Percentiles rank a stretch among this genome's conserved stretches.
Evolutionary conservation across 2,797 vertebrate species (phyloP).

Genomic region (Threskiornis aethiopicus): DNA sequence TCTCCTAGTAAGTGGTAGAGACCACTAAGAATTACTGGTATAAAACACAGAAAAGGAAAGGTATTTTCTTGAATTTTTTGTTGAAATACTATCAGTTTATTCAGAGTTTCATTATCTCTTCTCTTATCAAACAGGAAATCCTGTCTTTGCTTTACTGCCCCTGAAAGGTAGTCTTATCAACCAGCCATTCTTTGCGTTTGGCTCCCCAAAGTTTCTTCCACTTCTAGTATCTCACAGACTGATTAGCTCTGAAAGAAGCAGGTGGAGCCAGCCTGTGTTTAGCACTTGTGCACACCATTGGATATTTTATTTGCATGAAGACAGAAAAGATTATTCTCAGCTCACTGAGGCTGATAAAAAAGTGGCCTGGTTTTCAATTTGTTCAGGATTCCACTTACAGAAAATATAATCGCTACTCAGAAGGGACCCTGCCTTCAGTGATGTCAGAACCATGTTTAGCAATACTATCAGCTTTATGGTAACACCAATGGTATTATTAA

Average conservation of each 20-base stretch:
- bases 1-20: neutral
- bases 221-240: neutral
- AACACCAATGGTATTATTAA: neutral
- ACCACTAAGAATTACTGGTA: neutral
- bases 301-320: neutral
- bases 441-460: neutral
- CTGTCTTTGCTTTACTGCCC: slow-evolving; percentile 9
- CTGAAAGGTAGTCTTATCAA: slow-evolving; percentile 8
- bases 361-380: neutral
- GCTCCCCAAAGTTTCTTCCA: slow-evolving; percentile 17
- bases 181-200: neutral
- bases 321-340: neutral
- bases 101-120: neutral
- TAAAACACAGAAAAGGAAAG: neutral
- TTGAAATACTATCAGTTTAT: neutral
- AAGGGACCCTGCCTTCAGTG: neutral
- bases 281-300: neutral
- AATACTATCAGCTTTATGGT: neutral
- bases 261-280: neutral
- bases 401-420: neutral
- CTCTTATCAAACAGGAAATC: slow-evolving; percentile 29
- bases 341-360: neutral
- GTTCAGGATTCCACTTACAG: neutral
- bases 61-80: neutral
- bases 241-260: neutral